phyloP scores from a whole-genome alignment of 2,113 vertebrate species.

The Myxocyprinus asiaticus region DNA sequence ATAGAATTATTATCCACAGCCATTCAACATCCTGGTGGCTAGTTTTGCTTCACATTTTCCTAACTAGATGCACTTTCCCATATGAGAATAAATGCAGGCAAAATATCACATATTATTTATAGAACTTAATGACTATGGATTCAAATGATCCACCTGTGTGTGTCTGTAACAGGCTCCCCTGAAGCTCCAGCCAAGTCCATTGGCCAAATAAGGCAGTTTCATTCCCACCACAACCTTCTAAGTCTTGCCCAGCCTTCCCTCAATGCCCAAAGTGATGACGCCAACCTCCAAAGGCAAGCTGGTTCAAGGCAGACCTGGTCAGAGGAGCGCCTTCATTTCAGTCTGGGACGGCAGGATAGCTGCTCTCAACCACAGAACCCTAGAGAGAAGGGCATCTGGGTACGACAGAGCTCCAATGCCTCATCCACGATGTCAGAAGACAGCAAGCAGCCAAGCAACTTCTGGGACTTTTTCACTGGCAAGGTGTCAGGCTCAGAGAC shows the following conservation, averaged over 20 bases:
- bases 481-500: constrained; percentile 76
- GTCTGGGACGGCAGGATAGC: constrained; percentile 40
- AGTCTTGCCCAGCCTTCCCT: constrained; percentile 64
- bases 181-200: constrained; percentile 70
- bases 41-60: too few species aligned
- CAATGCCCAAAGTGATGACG: constrained; percentile 24
- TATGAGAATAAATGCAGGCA: too few species aligned
- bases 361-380: constrained; percentile 54
- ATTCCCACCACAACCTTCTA: constrained; percentile 79
- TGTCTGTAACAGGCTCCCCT: constrained; percentile 51
- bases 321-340: constrained; percentile 45
- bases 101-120: too few species aligned
- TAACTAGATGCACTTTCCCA: too few species aligned
- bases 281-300: constrained; percentile 52
- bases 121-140: too few species aligned
- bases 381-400: constrained; percentile 60
- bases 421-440: constrained; percentile 62
- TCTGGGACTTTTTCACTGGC: constrained; percentile 82
- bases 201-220: constrained; percentile 73
- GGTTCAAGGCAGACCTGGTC: constrained; percentile 16
- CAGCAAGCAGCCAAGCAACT: constrained; percentile 63
- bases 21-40: too few species aligned
- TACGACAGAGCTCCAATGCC: constrained; percentile 47
- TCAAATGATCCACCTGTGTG: not conserved
- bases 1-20: too few species aligned